Percentiles rank a stretch among this genome's conserved stretches.
Conservation (phyloP, 2,888 invertebrate genomes). For the Dendrolimus houi region DNA sequence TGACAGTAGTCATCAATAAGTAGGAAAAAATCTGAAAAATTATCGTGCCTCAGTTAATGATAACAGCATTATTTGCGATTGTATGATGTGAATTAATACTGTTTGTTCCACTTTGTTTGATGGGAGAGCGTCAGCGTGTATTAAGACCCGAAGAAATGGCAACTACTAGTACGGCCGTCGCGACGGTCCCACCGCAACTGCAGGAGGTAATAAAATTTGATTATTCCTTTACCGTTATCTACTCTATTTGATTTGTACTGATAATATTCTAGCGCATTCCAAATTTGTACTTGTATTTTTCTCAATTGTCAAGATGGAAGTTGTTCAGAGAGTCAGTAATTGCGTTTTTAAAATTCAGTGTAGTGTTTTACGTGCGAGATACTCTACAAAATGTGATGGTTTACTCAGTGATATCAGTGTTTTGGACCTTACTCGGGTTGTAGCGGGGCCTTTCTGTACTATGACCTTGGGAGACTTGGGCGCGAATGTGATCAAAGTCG, state of each 20-base stretch:
- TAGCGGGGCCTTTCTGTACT: slow-evolving; percentile 96
- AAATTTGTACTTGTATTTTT: slow-evolving; percentile 7
- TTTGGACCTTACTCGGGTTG: slow-evolving; percentile 88
- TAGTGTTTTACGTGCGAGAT: slow-evolving; percentile 18
- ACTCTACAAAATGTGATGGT: slow-evolving; percentile 48
- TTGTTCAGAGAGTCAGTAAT: slow-evolving; percentile 17
- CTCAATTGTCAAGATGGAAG: slow-evolving; percentile 21
- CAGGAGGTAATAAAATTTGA: slow-evolving; percentile 44
- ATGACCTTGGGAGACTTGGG: slow-evolving; percentile 96
- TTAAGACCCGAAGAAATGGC: slow-evolving; percentile 55
- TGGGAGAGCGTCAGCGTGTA: slow-evolving; percentile 50
- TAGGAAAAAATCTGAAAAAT: slow-evolving; percentile 12
- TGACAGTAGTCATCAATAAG: neutral
- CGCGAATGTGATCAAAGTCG: slow-evolving; percentile 95
- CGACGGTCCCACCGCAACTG: slow-evolving; percentile 51
- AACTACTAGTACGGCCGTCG: slow-evolving; percentile 59
- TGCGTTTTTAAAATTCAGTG: slow-evolving; percentile 20
- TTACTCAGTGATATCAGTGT: slow-evolving; percentile 84
- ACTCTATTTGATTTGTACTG: slow-evolving; percentile 37
- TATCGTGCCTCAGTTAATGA: slow-evolving; percentile 8
- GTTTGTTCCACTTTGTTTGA: slow-evolving; percentile 27
- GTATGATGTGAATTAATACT: slow-evolving; percentile 35
- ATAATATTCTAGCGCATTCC: slow-evolving; percentile 13
- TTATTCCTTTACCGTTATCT: slow-evolving; percentile 25
- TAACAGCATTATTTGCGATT: slow-evolving; percentile 10